These are phyloP conservation scores for Zophobas atratus DNA, from an alignment of 1,140 invertebrate species.

Conservation along the genomic window DNA sequence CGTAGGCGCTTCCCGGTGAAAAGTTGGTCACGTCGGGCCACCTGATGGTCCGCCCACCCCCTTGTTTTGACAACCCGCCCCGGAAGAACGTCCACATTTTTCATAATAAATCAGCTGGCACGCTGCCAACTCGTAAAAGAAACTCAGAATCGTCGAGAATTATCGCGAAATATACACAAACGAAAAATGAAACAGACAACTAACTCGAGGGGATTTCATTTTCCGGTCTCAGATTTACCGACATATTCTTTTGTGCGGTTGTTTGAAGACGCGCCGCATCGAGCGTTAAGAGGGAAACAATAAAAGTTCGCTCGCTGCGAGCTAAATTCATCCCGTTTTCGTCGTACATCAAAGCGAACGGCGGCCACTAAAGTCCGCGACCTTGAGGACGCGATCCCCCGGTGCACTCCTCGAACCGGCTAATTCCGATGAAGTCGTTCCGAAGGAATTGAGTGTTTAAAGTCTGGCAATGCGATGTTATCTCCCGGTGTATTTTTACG, in stretches of 20 bases:
- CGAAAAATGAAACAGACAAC: constrained; percentile 23
- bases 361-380: too few relatives aligned
- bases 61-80: background rate
- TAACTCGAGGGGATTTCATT: constrained; percentile 17
- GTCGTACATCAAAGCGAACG: too few relatives aligned
- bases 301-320: constrained; percentile 4
- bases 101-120: constrained; percentile 11
- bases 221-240: constrained; percentile 13
- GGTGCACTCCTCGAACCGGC: too few relatives aligned
- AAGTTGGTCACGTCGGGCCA: background rate
- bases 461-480: constrained; percentile 26
- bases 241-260: constrained; percentile 4
- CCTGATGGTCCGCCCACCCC: background rate
- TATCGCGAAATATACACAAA: constrained; percentile 28
- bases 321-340: background rate
- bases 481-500: constrained; percentile 44
- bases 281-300: background rate
- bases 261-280: background rate
- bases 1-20: too few relatives aligned
- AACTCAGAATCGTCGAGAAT: background rate
- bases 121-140: background rate
- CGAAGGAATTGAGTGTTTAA: constrained; percentile 25
- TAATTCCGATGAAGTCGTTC: constrained; percentile 20
- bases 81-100: background rate
- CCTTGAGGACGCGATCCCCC: too few relatives aligned